Evolutionary conservation across 2,797 vertebrate genomes (phyloP).

Genomic region (Ptychobarbus kaznakovi): DNA sequence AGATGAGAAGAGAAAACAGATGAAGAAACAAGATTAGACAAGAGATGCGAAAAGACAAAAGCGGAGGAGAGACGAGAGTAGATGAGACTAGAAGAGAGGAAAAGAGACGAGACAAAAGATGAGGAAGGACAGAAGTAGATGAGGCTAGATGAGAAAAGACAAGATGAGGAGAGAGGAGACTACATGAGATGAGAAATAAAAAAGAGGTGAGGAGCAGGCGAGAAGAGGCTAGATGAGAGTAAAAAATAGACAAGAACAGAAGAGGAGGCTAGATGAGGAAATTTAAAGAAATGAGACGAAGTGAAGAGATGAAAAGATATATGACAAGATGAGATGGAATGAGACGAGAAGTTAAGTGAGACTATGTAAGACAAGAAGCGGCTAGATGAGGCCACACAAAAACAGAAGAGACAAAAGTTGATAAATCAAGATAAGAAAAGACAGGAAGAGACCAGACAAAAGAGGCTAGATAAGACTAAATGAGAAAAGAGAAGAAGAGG

Average conservation of each 20-base stretch:
- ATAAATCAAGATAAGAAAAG: not conserved
- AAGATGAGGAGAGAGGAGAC: not conserved
- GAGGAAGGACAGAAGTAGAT: not conserved
- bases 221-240: not conserved
- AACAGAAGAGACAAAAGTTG: not conserved
- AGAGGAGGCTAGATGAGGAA: not conserved
- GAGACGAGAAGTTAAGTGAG: not conserved
- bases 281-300: not conserved
- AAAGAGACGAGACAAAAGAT: not conserved
- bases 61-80: not conserved
- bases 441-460: not conserved
- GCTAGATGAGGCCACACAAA: not conserved
- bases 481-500: not conserved
- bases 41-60: not conserved
- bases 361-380: not conserved
- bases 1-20: not conserved
- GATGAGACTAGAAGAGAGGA: not conserved
- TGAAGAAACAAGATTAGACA: not conserved
- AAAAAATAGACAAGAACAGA: not conserved
- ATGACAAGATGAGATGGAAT: constrained; percentile 36
- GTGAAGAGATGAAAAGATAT: not conserved
- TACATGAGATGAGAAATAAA: not conserved
- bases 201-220: not conserved
- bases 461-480: not conserved
- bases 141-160: not conserved